Conservation (phyloP, 2,888 invertebrate genomes). For the Cryptus viduatorius region DNA sequence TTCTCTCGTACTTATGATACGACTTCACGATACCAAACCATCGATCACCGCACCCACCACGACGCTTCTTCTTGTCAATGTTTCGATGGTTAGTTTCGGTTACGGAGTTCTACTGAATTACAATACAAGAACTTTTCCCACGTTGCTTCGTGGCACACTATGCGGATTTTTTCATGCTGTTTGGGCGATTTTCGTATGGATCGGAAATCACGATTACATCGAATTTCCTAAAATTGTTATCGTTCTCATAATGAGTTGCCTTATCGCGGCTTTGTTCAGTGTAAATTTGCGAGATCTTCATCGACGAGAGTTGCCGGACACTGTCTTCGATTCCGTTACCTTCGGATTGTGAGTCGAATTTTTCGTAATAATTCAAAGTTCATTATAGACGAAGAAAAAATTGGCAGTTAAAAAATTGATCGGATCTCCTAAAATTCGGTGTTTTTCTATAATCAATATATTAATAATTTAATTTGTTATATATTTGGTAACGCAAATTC, state of each 20-base stretch:
- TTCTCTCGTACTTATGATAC: conserved; percentile 65
- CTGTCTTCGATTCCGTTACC: conserved; percentile 64
- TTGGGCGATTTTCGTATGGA: conserved; percentile 70
- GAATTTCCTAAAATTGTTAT: conserved; percentile 65
- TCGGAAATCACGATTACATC: conserved; percentile 68
- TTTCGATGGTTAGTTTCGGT: conserved; percentile 67
- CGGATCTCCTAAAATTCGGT: too few species aligned
- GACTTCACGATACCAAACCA: conserved; percentile 63
- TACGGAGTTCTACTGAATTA: conserved; percentile 72
- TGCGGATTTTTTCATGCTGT: conserved; percentile 67
- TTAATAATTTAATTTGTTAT: too few species aligned
- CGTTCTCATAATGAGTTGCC: conserved; percentile 62
- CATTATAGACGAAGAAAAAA: too few species aligned
- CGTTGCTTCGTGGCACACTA: conserved; percentile 68
- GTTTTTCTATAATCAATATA: too few species aligned
- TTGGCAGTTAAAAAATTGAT: neutral
- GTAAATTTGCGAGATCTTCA: conserved; percentile 68
- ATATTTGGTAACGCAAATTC: too few species aligned
- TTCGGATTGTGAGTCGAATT: conserved; percentile 66
- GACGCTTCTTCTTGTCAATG: conserved; percentile 66
- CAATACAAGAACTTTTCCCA: conserved; percentile 70
- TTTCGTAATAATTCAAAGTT: too few species aligned
- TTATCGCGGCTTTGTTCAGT: conserved; percentile 68
- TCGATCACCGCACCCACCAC: conserved; percentile 68
- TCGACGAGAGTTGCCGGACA: conserved; percentile 71